Evolutionary conservation across 2,888 invertebrate genomes (phyloP).

Genomic region (Aspidiotus destructor): DNA sequence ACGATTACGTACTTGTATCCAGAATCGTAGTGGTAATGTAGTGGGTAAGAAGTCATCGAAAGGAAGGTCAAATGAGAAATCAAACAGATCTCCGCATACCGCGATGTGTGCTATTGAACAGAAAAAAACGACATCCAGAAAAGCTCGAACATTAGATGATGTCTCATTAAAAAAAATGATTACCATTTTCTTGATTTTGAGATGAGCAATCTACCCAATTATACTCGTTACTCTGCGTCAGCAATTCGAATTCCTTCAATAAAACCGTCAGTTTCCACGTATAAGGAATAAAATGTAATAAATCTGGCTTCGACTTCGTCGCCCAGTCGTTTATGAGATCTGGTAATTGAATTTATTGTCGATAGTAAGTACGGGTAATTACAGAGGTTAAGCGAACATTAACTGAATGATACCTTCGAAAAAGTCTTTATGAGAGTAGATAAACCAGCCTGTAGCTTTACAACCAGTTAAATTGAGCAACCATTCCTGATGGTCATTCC

Average conservation of each 20-base stretch:
- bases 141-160: background rate
- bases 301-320: conserved; percentile 82
- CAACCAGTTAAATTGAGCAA: conserved; percentile 81
- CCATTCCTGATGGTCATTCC: conserved; percentile 98
- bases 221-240: conserved; percentile 87
- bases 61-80: conserved; percentile 85
- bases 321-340: conserved; percentile 97
- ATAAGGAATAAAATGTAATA: conserved; percentile 91
- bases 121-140: conserved; percentile 34
- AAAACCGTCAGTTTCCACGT: conserved; percentile 87
- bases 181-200: conserved; percentile 84
- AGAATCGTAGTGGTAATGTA: conserved; percentile 77
- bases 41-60: conserved; percentile 89
- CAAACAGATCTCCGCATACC: conserved; percentile 86
- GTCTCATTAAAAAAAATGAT: conserved; percentile 34
- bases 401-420: conserved; percentile 56
- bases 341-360: conserved; percentile 36
- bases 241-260: conserved; percentile 88
- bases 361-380: background rate
- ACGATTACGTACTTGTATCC: conserved; percentile 57
- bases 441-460: conserved; percentile 83
- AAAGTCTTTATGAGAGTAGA: conserved; percentile 92
- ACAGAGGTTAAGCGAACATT: background rate
- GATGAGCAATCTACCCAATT: conserved; percentile 99
- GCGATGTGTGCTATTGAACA: conserved; percentile 60